phyloP scores from a whole-genome alignment of 2,113 vertebrate genomes.

The Halichoeres trimaculatus region DNA sequence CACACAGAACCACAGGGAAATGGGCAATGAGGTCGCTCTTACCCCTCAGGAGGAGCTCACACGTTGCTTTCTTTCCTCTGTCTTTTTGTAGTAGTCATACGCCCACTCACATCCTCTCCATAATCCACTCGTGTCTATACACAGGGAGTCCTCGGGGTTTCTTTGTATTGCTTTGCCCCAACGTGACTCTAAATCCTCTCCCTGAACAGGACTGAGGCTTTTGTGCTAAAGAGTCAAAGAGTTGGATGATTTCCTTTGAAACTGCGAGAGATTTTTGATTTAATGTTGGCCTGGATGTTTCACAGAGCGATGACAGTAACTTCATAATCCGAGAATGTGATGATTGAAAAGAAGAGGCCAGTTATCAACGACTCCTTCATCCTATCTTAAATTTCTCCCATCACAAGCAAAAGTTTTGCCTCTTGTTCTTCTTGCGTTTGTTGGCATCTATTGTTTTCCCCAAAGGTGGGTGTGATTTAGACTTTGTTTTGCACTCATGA shows the following conservation, averaged over 20 bases:
- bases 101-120: constrained; percentile 47
- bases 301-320: constrained; percentile 1
- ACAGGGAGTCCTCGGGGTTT: constrained; percentile 24
- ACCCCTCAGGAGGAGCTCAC: constrained; percentile 44
- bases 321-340: not conserved
- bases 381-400: too few relatives aligned
- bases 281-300: constrained; percentile 9
- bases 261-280: constrained; percentile 20
- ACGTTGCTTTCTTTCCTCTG: constrained; percentile 7
- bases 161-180: constrained; percentile 40
- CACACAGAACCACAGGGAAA: constrained; percentile 37
- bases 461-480: too few relatives aligned
- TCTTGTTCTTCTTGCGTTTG: too few relatives aligned
- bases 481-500: too few relatives aligned
- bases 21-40: constrained; percentile 47
- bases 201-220: constrained; percentile 31
- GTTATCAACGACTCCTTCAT: not conserved
- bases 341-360: not conserved
- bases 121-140: constrained; percentile 54
- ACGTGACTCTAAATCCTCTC: constrained; percentile 32
- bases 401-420: too few relatives aligned
- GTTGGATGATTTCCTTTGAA: constrained; percentile 25
- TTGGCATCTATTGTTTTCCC: too few relatives aligned
- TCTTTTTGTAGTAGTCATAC: constrained; percentile 43
- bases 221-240: constrained; percentile 49